Base-by-base conservation (phyloP, 2,113 vertebrate species). In the Cyanoramphus novaezelandiae region DNA sequence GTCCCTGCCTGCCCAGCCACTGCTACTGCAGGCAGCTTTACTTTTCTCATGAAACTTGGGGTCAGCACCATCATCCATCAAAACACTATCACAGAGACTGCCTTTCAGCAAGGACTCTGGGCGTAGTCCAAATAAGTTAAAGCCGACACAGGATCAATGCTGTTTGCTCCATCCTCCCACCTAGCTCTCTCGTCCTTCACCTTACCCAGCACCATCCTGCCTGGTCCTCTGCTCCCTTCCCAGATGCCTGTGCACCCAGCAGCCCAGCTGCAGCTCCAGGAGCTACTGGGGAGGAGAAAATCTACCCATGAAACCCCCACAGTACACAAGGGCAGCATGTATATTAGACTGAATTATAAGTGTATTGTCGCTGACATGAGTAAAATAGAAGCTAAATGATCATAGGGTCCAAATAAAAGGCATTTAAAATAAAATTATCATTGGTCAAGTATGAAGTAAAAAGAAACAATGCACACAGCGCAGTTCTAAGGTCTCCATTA, bases 71-170 rank as follows among this genome's bases (percentile, higher is more conserved):
- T 15, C 39, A 37, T 60, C n/a, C 35, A 5, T 76, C 75, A 92
- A 33, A 65, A 64, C 2, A 1, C 25, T 69, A 2, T 29, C 23
- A 3, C 17, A 3, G n/a, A 43, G 39, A 23, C 29, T 33, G 47
- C 16, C 31, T 53, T 67, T 85, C 49, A 52, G 29, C 49, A 64
- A 59, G 23, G 47, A 28, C 47, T 63, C 23, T 33, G 33, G 29
- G 11, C 65, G 8, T 57, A 50, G 18, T 86, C 35, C 53, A 59
- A 68, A 47, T 41, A 52, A 59, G 41, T 67, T 76, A 49, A 68
- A 82, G 25, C 33, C 9, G 1, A 47, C 0, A 0, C 47, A 18
- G 3, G 4, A 49, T 39, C 0, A 5, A 52, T 65, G 65, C 20
- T 72, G 33, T 50, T 92, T 28, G 10, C 17, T 57, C 23, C 15